Conservation (phyloP, 2,888 invertebrate genomes). For the Leucozona laternaria region DNA sequence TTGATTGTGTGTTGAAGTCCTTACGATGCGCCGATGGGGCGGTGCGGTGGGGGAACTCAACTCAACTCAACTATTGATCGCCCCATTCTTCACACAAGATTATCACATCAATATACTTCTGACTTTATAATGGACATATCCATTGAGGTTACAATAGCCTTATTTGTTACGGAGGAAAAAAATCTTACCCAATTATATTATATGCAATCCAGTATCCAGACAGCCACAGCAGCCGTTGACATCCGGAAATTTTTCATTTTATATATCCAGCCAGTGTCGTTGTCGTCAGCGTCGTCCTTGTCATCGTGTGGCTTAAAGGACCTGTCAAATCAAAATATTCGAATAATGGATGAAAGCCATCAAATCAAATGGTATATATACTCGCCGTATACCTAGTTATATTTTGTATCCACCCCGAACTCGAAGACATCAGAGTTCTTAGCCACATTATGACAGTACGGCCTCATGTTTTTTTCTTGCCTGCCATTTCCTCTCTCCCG, state of each 20-base stretch:
- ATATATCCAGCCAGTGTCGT: slow-evolving; percentile 7
- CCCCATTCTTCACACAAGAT: slow-evolving; percentile 18
- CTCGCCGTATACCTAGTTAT: too few species aligned
- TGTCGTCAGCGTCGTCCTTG: slow-evolving; percentile 43
- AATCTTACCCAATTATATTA: slow-evolving; percentile 61
- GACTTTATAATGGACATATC: slow-evolving; percentile 44
- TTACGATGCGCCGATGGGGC: background rate
- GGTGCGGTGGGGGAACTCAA: too few species aligned
- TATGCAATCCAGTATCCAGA: slow-evolving; percentile 59
- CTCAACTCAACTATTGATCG: slow-evolving; percentile 6
- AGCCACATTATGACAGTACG: slow-evolving; percentile 33
- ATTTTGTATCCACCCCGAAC: slow-evolving; percentile 39
- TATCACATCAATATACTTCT: slow-evolving; percentile 45
- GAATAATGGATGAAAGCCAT: slow-evolving; percentile 73
- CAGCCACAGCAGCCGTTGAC: slow-evolving; percentile 51
- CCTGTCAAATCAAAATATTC: slow-evolving; percentile 68
- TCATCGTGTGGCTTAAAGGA: slow-evolving; percentile 68
- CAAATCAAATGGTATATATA: slow-evolving; percentile 70
- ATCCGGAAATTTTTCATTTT: slow-evolving; percentile 65
- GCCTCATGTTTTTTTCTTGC: slow-evolving; percentile 11
- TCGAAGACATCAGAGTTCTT: slow-evolving; percentile 61
- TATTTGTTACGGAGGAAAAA: slow-evolving; percentile 37
- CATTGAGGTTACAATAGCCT: slow-evolving; percentile 44
- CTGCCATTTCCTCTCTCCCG: background rate
- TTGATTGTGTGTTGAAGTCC: background rate